These are phyloP conservation scores for Cephonodes hylas DNA, from an alignment of 2,888 invertebrate species.

Conservation along the genomic window DNA sequence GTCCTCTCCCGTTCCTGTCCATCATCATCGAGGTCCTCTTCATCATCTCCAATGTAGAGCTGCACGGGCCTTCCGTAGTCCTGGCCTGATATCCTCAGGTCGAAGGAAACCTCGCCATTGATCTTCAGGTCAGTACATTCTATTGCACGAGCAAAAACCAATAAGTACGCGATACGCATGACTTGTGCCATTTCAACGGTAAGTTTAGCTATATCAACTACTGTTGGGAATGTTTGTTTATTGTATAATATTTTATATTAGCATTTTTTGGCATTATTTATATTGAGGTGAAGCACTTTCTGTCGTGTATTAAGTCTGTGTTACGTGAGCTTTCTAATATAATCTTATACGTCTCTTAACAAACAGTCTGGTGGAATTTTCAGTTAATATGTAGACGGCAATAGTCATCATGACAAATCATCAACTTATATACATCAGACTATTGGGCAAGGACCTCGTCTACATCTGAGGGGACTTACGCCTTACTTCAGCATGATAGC, in stretches of 20 bases:
- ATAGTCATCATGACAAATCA: too few relatives aligned
- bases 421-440: too few relatives aligned
- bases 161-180: neutral
- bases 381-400: too few relatives aligned
- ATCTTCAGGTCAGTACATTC: slow-evolving; percentile 14
- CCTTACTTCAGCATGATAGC: too few relatives aligned
- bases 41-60: neutral
- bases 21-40: slow-evolving; percentile 12
- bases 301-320: too few relatives aligned
- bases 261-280: too few relatives aligned
- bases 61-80: neutral
- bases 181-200: neutral
- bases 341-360: too few relatives aligned
- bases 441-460: too few relatives aligned
- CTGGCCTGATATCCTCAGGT: slow-evolving; percentile 15
- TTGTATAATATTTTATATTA: neutral
- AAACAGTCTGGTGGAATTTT: too few relatives aligned
- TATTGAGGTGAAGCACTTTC: too few relatives aligned
- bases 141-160: neutral
- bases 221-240: neutral
- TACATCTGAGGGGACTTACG: too few relatives aligned
- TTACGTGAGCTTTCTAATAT: too few relatives aligned
- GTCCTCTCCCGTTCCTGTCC: neutral
- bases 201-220: neutral
- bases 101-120: slow-evolving; percentile 23